Evolutionary conservation across 2,888 invertebrate species (phyloP).

Genomic region (Ophion slaviceki): DNA sequence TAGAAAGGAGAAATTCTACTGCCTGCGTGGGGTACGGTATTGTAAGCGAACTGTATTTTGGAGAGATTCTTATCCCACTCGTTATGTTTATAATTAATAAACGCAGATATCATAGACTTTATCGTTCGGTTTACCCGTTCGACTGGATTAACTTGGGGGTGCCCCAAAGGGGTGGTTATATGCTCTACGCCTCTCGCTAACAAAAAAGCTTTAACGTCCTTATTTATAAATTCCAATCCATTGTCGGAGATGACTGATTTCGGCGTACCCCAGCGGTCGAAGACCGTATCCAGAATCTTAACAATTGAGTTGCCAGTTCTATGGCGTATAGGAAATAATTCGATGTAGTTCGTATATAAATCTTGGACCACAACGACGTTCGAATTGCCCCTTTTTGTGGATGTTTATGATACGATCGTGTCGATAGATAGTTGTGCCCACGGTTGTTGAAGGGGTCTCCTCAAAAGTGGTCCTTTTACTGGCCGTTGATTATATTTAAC

Average conservation of each 20-base stretch:
- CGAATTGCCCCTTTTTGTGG: constrained; percentile 41
- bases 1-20: constrained; percentile 16
- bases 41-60: constrained; percentile 55
- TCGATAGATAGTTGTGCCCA: constrained; percentile 52
- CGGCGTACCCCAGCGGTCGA: constrained; percentile 42
- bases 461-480: background rate
- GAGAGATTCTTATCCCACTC: no score
- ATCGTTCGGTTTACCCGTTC: constrained; percentile 48
- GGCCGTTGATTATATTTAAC: no score
- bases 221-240: constrained; percentile 33
- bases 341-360: constrained; percentile 48
- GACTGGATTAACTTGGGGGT: constrained; percentile 38
- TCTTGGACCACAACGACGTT: constrained; percentile 50
- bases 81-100: constrained; percentile 40
- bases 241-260: constrained; percentile 29
- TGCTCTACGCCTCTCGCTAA: background rate
- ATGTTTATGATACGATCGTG: constrained; percentile 16
- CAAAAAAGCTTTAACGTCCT: constrained; percentile 32
- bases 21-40: background rate
- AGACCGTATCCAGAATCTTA: constrained; percentile 26
- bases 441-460: constrained; percentile 34
- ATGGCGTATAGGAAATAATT: constrained; percentile 29
- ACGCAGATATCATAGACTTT: constrained; percentile 37
- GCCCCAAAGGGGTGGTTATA: constrained; percentile 2
- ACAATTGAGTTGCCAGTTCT: constrained; percentile 26